Evolutionary conservation across 1,140 invertebrate species (phyloP).

Genomic region (Zophobas morio): DNA sequence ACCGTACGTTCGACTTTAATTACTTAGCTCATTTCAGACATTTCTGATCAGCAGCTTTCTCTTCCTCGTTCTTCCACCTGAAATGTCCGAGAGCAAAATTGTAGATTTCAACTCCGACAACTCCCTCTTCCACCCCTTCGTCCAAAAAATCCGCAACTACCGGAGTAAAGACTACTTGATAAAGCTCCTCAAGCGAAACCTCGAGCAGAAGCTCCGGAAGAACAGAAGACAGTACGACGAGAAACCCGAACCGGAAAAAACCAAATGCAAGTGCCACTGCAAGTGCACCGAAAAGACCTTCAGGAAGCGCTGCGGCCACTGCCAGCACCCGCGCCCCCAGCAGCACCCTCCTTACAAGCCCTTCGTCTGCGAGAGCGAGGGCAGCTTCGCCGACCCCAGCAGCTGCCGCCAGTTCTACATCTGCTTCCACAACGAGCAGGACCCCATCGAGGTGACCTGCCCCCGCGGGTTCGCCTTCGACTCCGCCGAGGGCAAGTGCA

Average conservation of each 20-base stretch:
- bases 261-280: slow-evolving; percentile 17
- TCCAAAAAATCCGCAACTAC: slow-evolving; percentile 20
- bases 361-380: slow-evolving; percentile 8
- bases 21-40: slow-evolving; percentile 17
- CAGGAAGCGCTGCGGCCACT: slow-evolving; percentile 10
- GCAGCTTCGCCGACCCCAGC: slow-evolving; percentile 4
- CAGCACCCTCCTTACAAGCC: neutral
- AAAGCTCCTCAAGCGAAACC: slow-evolving; percentile 7
- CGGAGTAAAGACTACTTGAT: slow-evolving; percentile 20
- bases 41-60: slow-evolving; percentile 6
- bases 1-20: slow-evolving; percentile 8
- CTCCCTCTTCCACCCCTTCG: slow-evolving; percentile 9
- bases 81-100: slow-evolving; percentile 15
- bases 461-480: slow-evolving; percentile 20
- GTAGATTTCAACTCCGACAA: slow-evolving; percentile 21
- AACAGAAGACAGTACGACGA: neutral
- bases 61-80: slow-evolving; percentile 1
- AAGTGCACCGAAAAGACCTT: slow-evolving; percentile 14
- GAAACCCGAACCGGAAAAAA: neutral
- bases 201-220: slow-evolving; percentile 16
- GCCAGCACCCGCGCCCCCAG: neutral
- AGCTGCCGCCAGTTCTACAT: slow-evolving; percentile 25
- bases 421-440: slow-evolving; percentile 7
- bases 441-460: slow-evolving; percentile 8
- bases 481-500: slow-evolving; percentile 4